These are phyloP conservation scores for Phyllopteryx taeniolatus DNA, from an alignment of 2,113 vertebrate genomes.

Conservation along the genomic window DNA sequence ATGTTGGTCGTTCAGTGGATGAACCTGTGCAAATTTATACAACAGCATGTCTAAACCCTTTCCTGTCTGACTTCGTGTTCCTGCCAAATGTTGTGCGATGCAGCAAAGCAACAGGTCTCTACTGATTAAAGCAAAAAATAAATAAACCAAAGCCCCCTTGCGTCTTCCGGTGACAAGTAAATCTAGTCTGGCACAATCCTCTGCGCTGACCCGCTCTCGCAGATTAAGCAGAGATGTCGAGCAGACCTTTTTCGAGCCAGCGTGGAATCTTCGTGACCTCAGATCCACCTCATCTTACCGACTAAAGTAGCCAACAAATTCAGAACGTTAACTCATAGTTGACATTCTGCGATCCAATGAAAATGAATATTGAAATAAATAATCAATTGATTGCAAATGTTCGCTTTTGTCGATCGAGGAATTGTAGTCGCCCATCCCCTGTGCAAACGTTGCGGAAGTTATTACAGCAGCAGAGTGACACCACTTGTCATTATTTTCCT, in stretches of 20 bases:
- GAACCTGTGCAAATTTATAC: too few relatives aligned
- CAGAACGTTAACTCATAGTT: background rate
- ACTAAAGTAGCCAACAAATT: background rate
- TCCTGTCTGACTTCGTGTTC: background rate
- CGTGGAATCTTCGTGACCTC: slow-evolving; percentile 7
- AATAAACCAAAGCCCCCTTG: too few relatives aligned
- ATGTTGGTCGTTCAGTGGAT: too few relatives aligned
- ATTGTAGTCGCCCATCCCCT: too few relatives aligned
- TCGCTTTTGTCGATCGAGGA: too few relatives aligned
- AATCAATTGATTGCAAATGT: too few relatives aligned
- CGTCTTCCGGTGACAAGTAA: slow-evolving; percentile 46
- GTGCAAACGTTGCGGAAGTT: too few relatives aligned
- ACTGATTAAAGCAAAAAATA: background rate
- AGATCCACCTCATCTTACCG: background rate
- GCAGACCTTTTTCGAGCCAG: slow-evolving; percentile 38
- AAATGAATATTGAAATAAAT: too few relatives aligned
- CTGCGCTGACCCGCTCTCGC: slow-evolving; percentile 39
- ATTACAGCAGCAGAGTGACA: too few relatives aligned
- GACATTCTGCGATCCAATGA: background rate
- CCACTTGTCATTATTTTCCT: too few relatives aligned
- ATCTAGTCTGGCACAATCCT: slow-evolving; percentile 53
- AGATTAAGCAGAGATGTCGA: slow-evolving; percentile 54
- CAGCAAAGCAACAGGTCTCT: too few relatives aligned
- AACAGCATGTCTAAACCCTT: background rate
- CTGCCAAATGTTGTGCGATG: background rate